These are phyloP conservation scores for Cladopsammia gracilis DNA, from an alignment of 64 coral and sea anemone genomes.

Conservation along the genomic window DNA sequence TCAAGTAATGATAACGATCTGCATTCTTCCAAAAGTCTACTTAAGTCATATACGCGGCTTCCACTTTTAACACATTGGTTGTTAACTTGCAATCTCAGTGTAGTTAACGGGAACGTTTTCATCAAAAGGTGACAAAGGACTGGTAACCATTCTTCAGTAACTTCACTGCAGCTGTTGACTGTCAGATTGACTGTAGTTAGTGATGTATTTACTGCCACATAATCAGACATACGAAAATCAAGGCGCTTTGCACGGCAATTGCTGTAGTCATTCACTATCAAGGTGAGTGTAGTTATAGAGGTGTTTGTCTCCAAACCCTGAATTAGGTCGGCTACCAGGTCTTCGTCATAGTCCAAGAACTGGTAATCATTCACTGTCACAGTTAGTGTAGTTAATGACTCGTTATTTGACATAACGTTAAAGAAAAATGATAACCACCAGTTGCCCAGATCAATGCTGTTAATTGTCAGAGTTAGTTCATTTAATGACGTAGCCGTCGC, in stretches of 20 bases:
- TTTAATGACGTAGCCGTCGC: no score
- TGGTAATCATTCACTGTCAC: not conserved
- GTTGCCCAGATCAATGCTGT: not conserved
- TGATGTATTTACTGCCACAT: no score
- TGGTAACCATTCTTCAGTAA: not conserved
- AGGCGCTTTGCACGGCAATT: no score
- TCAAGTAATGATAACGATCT: no score
- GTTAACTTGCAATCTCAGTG: no score
- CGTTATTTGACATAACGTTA: not conserved
- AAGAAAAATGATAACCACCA: not conserved
- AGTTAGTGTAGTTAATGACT: not conserved
- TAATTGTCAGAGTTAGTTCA: not conserved
- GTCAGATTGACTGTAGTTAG: not conserved
- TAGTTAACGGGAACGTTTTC: no score
- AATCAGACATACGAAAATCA: no score
- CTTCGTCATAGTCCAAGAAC: not conserved
- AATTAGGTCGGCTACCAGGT: not conserved
- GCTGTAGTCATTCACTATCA: not conserved
- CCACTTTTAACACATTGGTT: no score
- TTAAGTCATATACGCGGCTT: no score
- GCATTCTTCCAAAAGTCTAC: no score
- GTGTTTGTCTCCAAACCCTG: not conserved
- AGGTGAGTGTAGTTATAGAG: no score
- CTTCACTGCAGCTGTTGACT: not conserved
- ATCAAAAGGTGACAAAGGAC: not conserved